A percentile compares a stretch with the other conserved stretches of the same genome.
Conservation (phyloP, 2,113 vertebrate genomes). For the Guaruba guarouba region DNA sequence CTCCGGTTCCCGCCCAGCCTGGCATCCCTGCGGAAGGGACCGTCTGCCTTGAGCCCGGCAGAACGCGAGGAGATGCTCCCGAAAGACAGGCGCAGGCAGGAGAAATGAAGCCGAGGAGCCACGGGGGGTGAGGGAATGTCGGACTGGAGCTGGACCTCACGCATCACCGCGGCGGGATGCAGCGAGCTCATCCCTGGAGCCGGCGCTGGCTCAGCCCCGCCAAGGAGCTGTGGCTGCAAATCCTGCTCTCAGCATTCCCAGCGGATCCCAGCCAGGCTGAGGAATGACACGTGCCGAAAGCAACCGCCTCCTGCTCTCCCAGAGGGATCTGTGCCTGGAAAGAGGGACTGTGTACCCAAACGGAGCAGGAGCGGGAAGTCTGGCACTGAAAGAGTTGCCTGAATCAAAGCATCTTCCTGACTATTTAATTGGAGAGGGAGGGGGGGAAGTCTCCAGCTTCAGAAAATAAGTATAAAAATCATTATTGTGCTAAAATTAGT, state of each 20-base stretch:
- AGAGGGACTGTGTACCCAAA: neutral
- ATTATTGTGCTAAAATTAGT: neutral
- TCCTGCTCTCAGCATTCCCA: neutral
- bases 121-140: neutral
- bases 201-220: neutral
- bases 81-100: neutral
- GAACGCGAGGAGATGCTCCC: neutral
- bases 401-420: neutral
- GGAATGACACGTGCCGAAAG: neutral
- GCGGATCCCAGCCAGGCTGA: neutral
- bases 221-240: neutral
- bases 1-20: neutral
- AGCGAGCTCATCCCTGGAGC: neutral
- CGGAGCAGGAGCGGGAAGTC: accelerated
- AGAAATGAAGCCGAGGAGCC: neutral
- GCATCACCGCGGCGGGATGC: too few relatives aligned
- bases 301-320: neutral
- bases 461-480: neutral
- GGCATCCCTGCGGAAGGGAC: neutral
- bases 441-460: neutral
- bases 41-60: neutral
- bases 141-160: neutral
- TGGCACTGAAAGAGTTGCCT: neutral
- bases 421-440: neutral
- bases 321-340: neutral